Percentiles rank a stretch among this genome's conserved stretches.
Evolutionary conservation across 2,113 vertebrate species (phyloP).

Genomic region (Motacilla tschutschensis): DNA sequence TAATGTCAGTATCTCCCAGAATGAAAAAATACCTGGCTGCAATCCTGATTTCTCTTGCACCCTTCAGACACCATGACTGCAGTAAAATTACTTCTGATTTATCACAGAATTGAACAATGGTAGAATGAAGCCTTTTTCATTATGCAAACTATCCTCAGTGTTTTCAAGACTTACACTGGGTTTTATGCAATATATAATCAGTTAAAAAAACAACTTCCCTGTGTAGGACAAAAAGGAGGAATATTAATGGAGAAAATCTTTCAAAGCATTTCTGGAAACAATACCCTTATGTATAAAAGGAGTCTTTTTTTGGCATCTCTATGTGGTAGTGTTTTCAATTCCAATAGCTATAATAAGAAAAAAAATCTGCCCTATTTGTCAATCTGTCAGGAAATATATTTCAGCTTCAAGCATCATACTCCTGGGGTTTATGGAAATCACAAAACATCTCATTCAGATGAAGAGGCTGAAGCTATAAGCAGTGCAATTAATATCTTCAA

Average conservation of each 20-base stretch:
- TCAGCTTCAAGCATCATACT: conserved; percentile 66
- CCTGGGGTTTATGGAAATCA: conserved; percentile 67
- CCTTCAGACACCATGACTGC: neutral
- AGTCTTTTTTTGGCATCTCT: neutral
- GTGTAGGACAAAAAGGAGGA: conserved; percentile 30
- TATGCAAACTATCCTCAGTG: neutral
- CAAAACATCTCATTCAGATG: conserved; percentile 67
- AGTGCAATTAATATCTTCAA: conserved; percentile 69
- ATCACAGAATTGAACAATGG: neutral
- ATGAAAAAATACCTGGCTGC: conserved; percentile 28
- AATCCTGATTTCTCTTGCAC: conserved; percentile 11
- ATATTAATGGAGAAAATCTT: conserved; percentile 39
- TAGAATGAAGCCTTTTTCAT: conserved; percentile 29
- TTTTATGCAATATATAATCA: conserved; percentile 18
- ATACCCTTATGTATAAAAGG: conserved; percentile 12
- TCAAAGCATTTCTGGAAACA: conserved; percentile 51
- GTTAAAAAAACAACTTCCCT: conserved; percentile 17
- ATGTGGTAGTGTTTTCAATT: conserved; percentile 61
- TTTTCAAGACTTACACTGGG: neutral
- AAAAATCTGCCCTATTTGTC: conserved; percentile 68
- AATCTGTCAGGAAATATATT: conserved; percentile 73
- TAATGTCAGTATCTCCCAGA: neutral
- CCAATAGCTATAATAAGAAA: conserved; percentile 49
- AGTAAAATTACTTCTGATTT: conserved; percentile 40
- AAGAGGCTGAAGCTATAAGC: conserved; percentile 66